These are phyloP conservation scores for Trichogramma evanescens DNA, from an alignment of 2,888 invertebrate species.

Conservation along the genomic window DNA sequence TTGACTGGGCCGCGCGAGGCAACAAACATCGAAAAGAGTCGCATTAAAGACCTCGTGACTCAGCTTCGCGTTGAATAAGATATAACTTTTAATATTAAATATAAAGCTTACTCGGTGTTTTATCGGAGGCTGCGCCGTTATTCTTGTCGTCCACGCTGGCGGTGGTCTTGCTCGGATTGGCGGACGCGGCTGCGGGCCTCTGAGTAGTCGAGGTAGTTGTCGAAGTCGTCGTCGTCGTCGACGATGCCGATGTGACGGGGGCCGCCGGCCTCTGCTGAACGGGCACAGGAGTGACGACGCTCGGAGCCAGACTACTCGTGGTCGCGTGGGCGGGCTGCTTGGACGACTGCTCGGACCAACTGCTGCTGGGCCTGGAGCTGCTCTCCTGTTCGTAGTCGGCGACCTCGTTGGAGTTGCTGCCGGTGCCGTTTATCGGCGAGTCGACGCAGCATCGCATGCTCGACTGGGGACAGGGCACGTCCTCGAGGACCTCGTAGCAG, in stretches of 20 bases:
- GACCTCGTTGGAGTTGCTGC: conserved; percentile 35
- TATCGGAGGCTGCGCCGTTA: background rate
- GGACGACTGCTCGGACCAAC: background rate
- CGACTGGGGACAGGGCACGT: conserved; percentile 71
- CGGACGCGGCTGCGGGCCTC: background rate
- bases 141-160: conserved; percentile 5
- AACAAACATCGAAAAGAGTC: too few species aligned
- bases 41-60: too few species aligned
- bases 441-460: conserved; percentile 82
- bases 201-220: too few species aligned
- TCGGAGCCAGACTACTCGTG: too few species aligned
- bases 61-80: too few species aligned
- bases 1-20: conserved; percentile 43
- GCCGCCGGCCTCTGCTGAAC: too few species aligned
- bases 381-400: conserved; percentile 26
- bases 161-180: conserved; percentile 5
- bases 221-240: conserved; percentile 7
- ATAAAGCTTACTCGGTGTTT: background rate
- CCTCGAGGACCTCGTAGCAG: conserved; percentile 77
- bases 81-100: too few species aligned
- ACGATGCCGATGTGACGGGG: background rate
- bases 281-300: too few species aligned
- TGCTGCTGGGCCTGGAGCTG: background rate
- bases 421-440: conserved; percentile 56
- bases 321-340: too few species aligned